Evolutionary conservation across 2,113 vertebrate genomes (phyloP), one percentile per base, ranked within the genome.

Genomic region (Alethe diademata): DNA sequence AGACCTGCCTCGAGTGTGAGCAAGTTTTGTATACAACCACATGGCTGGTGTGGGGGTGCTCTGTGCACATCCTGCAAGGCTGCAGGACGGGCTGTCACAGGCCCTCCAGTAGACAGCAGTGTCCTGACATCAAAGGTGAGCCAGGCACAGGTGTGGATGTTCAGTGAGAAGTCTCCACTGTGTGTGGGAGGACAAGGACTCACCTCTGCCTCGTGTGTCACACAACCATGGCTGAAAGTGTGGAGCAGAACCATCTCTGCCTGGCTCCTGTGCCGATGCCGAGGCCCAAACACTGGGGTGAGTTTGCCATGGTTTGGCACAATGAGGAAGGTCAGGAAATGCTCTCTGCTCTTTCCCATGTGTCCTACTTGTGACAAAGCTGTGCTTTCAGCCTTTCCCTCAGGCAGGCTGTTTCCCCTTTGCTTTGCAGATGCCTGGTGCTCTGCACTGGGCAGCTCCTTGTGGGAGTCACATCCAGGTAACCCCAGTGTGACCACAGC

Each of bases 1-100:
- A 91, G 80, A 91, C 79, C 89, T 78, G 87, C 92, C 69, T 94
- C 3, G 10, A 76, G 75, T 8, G 0, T 80, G 76, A 91, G 60
- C 33, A 80, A 67, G 57, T 38, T 58, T 73, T 24, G 2, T 58
- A 8, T 8, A 8, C 19, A 7, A 29, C 47, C 50, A 60, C 19
- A 5, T 73, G 35, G 72, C 54, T 38, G 60, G 75, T 62, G 82
- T 62, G 50, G 69, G 88, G 74, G 50, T 65, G 78, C 65, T 26
- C 4, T 71, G 69, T 81, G 80, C 47, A 17, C 1, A 3, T 36
- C 60, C 92, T 70, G 67, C 40, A 6, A 50, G 72, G 64, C 82
- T 90, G 75, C 89, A 73, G 88, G 74, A 43, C 22, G 5, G 9
- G 16, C 40, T 82, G 51, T n/a, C 66, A 38, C 93, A 60, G 38